Conservation (phyloP, 1,140 invertebrate species). For the Drosophila sucinea region DNA sequence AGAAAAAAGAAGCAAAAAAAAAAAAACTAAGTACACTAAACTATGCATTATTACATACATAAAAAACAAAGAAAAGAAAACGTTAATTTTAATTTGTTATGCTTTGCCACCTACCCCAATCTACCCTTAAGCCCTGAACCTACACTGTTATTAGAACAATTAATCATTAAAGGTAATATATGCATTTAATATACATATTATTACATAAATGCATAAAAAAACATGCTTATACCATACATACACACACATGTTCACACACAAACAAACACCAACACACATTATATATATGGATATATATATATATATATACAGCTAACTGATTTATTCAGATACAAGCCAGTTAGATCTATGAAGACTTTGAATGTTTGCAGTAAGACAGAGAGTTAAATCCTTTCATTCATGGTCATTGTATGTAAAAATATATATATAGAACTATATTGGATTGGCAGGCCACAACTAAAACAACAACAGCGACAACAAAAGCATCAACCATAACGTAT, state of each 20-base stretch:
- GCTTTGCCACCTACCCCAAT: constrained; percentile 56
- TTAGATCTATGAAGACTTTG: neutral
- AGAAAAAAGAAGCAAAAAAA: neutral
- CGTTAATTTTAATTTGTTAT: constrained; percentile 76
- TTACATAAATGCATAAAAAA: constrained; percentile 37
- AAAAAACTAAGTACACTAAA: constrained; percentile 28
- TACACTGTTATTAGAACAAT: constrained; percentile 81
- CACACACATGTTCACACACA: constrained; percentile 26
- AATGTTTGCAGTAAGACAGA: neutral
- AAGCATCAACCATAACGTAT: constrained; percentile 34
- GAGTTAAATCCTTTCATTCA: neutral
- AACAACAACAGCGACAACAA: constrained; percentile 41
- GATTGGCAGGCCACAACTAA: constrained; percentile 26
- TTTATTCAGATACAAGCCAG: neutral
- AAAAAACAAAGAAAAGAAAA: constrained; percentile 32
- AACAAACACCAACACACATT: neutral
- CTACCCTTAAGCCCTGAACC: neutral
- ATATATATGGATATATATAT: neutral
- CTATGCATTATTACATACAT: constrained; percentile 39
- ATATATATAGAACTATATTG: constrained; percentile 40
- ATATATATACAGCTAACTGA: neutral
- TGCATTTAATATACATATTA: constrained; percentile 49
- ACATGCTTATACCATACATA: constrained; percentile 16
- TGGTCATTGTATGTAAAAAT: constrained; percentile 29
- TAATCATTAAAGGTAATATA: constrained; percentile 62